These are phyloP conservation scores for Berghia stephanieae DNA, from an alignment of 1,140 invertebrate genomes.

Conservation along the genomic window DNA sequence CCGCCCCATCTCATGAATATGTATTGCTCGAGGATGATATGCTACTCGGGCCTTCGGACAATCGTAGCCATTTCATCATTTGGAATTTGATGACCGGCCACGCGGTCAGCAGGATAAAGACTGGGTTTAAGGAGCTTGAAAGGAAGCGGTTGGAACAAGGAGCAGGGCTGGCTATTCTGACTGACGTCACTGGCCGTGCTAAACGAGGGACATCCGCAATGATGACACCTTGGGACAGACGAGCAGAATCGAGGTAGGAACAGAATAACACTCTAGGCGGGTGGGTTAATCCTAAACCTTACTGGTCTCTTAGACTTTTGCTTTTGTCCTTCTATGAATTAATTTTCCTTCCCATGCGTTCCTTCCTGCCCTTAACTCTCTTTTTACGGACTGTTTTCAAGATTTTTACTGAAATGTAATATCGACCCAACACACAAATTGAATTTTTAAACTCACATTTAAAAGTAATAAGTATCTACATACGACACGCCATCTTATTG, in stretches of 20 bases:
- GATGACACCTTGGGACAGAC: constrained; percentile 62
- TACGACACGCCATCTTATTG: too few relatives aligned
- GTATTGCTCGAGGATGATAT: constrained; percentile 56
- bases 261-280: neutral
- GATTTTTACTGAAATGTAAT: too few relatives aligned
- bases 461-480: too few relatives aligned
- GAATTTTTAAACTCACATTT: too few relatives aligned
- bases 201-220: constrained; percentile 30
- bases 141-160: neutral
- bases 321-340: too few relatives aligned
- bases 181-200: neutral
- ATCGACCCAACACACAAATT: too few relatives aligned
- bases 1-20: constrained; percentile 62
- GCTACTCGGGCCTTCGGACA: constrained; percentile 61
- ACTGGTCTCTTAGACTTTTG: too few relatives aligned
- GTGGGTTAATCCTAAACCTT: too few relatives aligned
- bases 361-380: too few relatives aligned
- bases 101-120: constrained; percentile 53
- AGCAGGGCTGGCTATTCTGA: constrained; percentile 12
- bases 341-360: too few relatives aligned
- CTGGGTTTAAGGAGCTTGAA: constrained; percentile 54
- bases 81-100: constrained; percentile 61
- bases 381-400: too few relatives aligned
- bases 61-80: constrained; percentile 59
- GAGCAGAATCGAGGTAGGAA: constrained; percentile 42